Conservation (phyloP, 2,888 invertebrate species). For the Bellardia bayeri region DNA sequence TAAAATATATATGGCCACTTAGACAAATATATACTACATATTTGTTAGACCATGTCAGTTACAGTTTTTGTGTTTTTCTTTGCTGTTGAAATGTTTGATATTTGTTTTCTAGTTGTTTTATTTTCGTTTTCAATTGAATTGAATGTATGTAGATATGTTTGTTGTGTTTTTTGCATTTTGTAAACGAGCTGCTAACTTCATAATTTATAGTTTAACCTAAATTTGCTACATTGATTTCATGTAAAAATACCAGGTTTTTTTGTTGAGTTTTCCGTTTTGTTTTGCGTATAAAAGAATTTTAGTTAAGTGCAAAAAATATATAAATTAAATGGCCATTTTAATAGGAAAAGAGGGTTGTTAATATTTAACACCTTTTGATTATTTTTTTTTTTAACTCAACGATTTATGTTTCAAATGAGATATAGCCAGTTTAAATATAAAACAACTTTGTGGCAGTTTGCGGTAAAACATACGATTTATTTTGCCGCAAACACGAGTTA, state of each 20-base stretch:
- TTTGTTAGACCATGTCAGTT: slow-evolving; percentile 53
- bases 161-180: slow-evolving; percentile 50
- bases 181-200: slow-evolving; percentile 67
- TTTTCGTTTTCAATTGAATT: slow-evolving; percentile 38
- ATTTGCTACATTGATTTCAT: slow-evolving; percentile 50
- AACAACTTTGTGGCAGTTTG: no score
- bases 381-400: background rate
- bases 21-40: background rate
- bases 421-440: no score
- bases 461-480: no score
- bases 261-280: slow-evolving; percentile 7
- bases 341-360: background rate
- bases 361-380: slow-evolving; percentile 8
- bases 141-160: slow-evolving; percentile 24
- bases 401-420: no score
- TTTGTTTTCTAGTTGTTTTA: background rate
- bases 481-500: no score
- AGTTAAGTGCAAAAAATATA: background rate
- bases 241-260: slow-evolving; percentile 30
- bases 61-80: slow-evolving; percentile 22
- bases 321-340: background rate
- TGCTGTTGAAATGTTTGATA: slow-evolving; percentile 29
- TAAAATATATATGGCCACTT: slow-evolving; percentile 11
- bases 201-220: slow-evolving; percentile 72
- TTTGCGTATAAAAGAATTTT: slow-evolving; percentile 7